Evolutionary conservation across 1,140 invertebrate species (phyloP), one percentile per base, ranked within the genome.

Genomic region (Anthonomus grandis): DNA sequence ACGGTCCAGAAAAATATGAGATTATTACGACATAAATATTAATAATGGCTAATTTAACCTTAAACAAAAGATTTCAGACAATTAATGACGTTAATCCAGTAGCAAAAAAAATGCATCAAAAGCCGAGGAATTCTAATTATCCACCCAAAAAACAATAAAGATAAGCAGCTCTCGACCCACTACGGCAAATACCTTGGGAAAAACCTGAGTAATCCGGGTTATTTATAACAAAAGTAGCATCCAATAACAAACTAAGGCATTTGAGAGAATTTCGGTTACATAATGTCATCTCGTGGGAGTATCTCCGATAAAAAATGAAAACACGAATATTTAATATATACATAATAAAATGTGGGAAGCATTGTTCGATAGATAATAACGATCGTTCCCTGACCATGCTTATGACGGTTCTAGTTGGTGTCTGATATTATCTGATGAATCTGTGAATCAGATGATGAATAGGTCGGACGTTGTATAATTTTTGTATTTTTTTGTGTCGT

Each of bases 271-370:
- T n/a, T 9, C 15, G 5, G 17, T 45, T 45, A 45, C 42, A 45
- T 22, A 8, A 45, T 45, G n/a, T n/a, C n/a, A 10, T 22, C 18
- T 45, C 9, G 42, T 45, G 21, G 42, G 42, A 10, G 42, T 45
- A 22, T 45, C 23, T 22, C 15, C 42, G 42, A 10, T 45, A 10
- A 45, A 45, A 45, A 45, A 45, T 45, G 10, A 45, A 45, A 45
- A 45, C 42, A 45, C 42, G 12, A 15, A 45, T 45, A 22, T 45
- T 23, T 22, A 45, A 45, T 45, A 22, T 12, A 45, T 18, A 9
- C 42, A 45, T 45, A 45, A 45, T 21, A 45, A 39, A 13, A 21
- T 22, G 42, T 45, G 42, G 42, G 42, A 45, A 22, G 42, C 15
- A 45, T 45, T 45, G 42, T 45, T 45, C 23, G 17, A 10, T 8